Base-by-base conservation (phyloP, 2,113 vertebrate species). In the Carlito syrichta region DNA sequence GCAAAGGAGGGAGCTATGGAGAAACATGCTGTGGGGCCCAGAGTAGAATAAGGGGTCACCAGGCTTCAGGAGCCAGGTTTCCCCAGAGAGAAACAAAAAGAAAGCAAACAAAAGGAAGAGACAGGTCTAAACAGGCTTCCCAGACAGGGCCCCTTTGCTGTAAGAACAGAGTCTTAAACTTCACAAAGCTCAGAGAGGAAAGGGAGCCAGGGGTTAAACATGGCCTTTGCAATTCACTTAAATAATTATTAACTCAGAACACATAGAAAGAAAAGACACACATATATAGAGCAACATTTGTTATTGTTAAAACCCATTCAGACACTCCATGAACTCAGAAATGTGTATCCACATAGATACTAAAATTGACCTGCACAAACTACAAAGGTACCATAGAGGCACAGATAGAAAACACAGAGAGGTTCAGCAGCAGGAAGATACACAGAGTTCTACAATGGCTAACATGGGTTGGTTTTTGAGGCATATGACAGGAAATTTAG, bases 101-200 rank as follows among this genome's bases (percentile, higher is more conserved):
- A 97, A 96, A 97, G 87, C 90, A 97, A 97, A 97, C 94, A 97
- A 96, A 97, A 95, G 81, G 84, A 97, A 95, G 85, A 97, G 87
- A 96, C 76, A 96, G 76, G 89, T 95, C 78, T 86, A 88, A 95
- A 96, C 97, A 98, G 45, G 92, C 32, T 94, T 40, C 86, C 79
- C 58, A 95, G 87, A 96, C 69, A 90, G 83, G 68, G 95, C 87
- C 97, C 48, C 58, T 96, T 90, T 92, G 81, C 84, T 96, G 8
- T 87, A 87, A 96, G 91, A 95, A 95, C 25, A 91, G 83, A 95
- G 52, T 40, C 71, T 87, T 89, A 94, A 95, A 92, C 60, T 90
- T 85, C 79, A 95, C 91, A 95, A 90, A 97, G 79, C 45, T 81
- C 63, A 90, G 56, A 32, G 40, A 97, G 43, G 74, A 60, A 83